phyloP scores from a whole-genome alignment of 2,888 invertebrate genomes.

The Cyaniris semiargus region DNA sequence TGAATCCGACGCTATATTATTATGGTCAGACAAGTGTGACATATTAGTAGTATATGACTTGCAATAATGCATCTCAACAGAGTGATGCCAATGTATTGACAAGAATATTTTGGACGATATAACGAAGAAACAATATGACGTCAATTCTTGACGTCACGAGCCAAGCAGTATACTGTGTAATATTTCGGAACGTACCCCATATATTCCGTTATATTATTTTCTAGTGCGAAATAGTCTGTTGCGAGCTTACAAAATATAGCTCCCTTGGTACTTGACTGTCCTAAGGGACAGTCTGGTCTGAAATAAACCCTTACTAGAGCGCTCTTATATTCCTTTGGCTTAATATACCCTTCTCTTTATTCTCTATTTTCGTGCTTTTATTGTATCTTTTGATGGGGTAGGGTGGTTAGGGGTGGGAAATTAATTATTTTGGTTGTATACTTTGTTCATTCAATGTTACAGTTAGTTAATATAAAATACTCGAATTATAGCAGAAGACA shows the following conservation, averaged over 20 bases:
- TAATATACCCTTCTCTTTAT: neutral
- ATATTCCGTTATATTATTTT: neutral
- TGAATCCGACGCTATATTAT: no score
- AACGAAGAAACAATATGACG: no score
- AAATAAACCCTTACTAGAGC: slow-evolving; percentile 12
- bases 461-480: no score
- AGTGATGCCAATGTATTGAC: no score
- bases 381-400: neutral
- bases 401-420: neutral
- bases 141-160: neutral
- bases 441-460: neutral
- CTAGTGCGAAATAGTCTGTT: slow-evolving; percentile 12
- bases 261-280: neutral
- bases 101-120: no score
- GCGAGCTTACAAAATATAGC: slow-evolving; percentile 20
- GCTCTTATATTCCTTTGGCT: slow-evolving; percentile 2
- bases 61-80: no score
- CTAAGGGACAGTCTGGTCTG: slow-evolving; percentile 3
- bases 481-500: no score
- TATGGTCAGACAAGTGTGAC: no score
- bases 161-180: neutral
- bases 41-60: no score
- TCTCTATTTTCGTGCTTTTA: neutral
- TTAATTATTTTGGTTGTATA: neutral
- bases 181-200: neutral